Conservation (phyloP, 2,797 vertebrate species). For the Sciurus carolinensis region DNA sequence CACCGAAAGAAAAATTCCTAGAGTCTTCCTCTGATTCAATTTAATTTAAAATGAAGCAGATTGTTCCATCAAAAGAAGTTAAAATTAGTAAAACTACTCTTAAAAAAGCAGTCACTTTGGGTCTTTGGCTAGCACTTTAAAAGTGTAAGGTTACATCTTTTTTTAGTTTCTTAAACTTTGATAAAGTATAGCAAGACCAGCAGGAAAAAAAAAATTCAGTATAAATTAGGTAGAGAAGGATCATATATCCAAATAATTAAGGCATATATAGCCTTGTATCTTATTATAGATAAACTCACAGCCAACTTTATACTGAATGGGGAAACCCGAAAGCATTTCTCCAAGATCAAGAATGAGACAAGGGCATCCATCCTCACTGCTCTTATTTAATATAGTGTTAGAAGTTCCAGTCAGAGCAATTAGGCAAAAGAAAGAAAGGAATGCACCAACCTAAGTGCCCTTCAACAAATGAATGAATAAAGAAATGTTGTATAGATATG, state of each 20-base stretch:
- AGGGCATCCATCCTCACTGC: not conserved
- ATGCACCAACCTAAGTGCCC: too few relatives aligned
- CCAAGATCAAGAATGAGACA: not conserved
- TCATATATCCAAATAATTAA: too few relatives aligned
- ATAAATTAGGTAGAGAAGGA: not conserved
- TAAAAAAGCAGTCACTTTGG: not conserved
- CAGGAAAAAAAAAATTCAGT: not conserved
- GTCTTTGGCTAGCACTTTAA: not conserved
- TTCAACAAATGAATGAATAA: too few relatives aligned
- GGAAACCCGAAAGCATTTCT: not conserved
- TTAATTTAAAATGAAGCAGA: constrained; percentile 23
- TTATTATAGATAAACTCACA: not conserved
- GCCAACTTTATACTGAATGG: not conserved
- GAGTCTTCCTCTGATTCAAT: not conserved
- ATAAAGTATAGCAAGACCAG: not conserved
- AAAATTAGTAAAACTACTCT: not conserved
- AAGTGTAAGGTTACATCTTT: not conserved
- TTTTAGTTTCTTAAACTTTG: constrained; percentile 23
- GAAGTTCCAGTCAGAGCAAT: not conserved
- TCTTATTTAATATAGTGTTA: not conserved
- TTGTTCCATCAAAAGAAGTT: not conserved
- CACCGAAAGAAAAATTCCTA: constrained; percentile 16
- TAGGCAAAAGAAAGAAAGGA: not conserved
- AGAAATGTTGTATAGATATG: too few relatives aligned
- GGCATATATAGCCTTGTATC: too few relatives aligned